Evolutionary conservation across 37 sponge, comb jelly and placozoan species (phyloP), one percentile per base, ranked within the genome.

Genomic region (Ephydatia muelleri): DNA sequence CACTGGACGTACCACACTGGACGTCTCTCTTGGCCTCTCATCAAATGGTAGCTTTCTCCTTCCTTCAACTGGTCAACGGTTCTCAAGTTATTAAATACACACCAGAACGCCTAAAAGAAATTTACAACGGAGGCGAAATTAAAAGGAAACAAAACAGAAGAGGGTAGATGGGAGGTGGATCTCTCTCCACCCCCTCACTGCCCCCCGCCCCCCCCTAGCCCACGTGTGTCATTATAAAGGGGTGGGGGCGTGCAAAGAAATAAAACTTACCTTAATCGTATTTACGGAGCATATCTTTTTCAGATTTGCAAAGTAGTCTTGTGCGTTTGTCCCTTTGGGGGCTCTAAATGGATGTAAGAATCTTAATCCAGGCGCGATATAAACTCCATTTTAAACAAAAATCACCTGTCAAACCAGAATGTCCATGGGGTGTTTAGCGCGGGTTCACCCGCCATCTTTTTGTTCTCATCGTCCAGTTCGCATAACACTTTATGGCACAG

Each of bases 331-430:
- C 4, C 79, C 86, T 47, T 74, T 82, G 11, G 80, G 86, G 0
- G 86, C 78, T 33, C 93, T 85, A 43, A 6, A 14, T 23, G 21
- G 66, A 5, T 8, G 35, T 0, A 49, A 38, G 23, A 3, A 27
- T 19, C 9, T 30, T 27, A 28, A 26, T 21, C 26, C 34, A 73
- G 75, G 23, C 4, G 5, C 34, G 23, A 76, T 34, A 22, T n/a
- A 36, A 22, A 76, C 76, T n/a, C 38, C 26, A 40, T 33, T 13
- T 28, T 3, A n/a, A 23, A 6, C 12, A 0, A 25, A 4, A 66
- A 49, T 79, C 26, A 93, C 93, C 80, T 86, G 23, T 93, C 90
- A 49, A 86, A 89, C 93, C 93, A 93, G 49, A 93, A 93, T 27
- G 89, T 83, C 93, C 93, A 93, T 5, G 89, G 72, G 3, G 80